These are phyloP conservation scores for Drosophila biarmipes DNA, from an alignment of 1,140 invertebrate genomes.

Conservation along the genomic window DNA sequence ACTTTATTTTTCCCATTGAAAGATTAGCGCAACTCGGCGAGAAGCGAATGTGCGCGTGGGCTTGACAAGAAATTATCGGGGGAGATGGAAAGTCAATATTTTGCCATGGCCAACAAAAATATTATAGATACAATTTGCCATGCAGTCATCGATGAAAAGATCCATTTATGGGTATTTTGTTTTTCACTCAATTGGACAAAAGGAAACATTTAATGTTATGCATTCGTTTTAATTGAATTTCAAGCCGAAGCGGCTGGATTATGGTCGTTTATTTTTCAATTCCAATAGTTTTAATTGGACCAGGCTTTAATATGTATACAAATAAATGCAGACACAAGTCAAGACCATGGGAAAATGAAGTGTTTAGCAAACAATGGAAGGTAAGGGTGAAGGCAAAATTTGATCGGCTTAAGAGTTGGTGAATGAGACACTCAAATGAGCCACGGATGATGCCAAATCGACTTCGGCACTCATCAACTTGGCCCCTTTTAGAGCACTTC, in stretches of 20 bases:
- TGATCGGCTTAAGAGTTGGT: slow-evolving; percentile 3
- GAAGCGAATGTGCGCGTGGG: background rate
- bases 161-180: slow-evolving; percentile 37
- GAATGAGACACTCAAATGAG: background rate
- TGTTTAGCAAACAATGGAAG: background rate
- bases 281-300: slow-evolving; percentile 8
- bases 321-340: background rate
- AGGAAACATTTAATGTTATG: slow-evolving; percentile 29
- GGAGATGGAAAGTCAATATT: slow-evolving; percentile 43
- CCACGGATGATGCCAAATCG: background rate
- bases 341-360: background rate
- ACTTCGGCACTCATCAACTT: slow-evolving; percentile 18
- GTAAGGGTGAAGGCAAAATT: background rate
- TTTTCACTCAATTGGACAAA: slow-evolving; percentile 33
- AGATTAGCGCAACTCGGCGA: slow-evolving; percentile 41
- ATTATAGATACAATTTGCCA: slow-evolving; percentile 12
- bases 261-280: slow-evolving; percentile 24
- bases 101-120: slow-evolving; percentile 9
- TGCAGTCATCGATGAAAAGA: slow-evolving; percentile 19
- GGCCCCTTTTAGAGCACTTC: slow-evolving; percentile 26
- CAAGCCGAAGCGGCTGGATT: background rate
- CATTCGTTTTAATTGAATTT: slow-evolving; percentile 22
- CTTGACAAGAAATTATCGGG: slow-evolving; percentile 21
- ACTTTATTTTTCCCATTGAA: slow-evolving; percentile 23
- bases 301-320: background rate